These are phyloP conservation scores for Acinonyx jubatus DNA, from an alignment of 2,113 vertebrate species.

Conservation along the genomic window DNA sequence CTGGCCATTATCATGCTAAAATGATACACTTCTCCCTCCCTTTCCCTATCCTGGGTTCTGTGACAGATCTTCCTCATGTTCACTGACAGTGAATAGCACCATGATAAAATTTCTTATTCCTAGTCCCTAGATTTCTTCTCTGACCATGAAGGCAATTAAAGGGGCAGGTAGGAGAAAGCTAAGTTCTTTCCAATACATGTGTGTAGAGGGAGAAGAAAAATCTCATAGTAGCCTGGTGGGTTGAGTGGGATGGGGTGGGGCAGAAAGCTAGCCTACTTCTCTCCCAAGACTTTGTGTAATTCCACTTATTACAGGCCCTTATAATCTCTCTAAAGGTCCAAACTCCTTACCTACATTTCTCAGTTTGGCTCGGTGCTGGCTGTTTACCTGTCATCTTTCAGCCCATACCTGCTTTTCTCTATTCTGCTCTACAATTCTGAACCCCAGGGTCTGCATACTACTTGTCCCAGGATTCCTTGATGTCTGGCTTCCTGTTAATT, in stretches of 20 bases:
- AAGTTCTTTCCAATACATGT: background rate
- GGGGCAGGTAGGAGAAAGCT: background rate
- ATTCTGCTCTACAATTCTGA: background rate
- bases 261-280: background rate
- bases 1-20: background rate
- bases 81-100: background rate
- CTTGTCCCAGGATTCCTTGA: slow-evolving; percentile 26
- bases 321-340: background rate
- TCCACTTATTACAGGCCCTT: background rate
- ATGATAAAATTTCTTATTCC: background rate
- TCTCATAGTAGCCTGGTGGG: background rate
- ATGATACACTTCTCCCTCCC: background rate
- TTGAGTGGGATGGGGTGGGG: background rate
- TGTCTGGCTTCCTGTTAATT: background rate
- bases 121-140: background rate
- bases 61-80: background rate
- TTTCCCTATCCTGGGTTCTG: background rate
- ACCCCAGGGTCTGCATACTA: background rate
- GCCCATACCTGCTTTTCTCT: background rate
- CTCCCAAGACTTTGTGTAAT: background rate
- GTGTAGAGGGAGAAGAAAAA: background rate
- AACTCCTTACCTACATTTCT: background rate
- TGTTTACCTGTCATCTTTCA: background rate
- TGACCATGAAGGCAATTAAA: background rate
- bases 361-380: background rate